phyloP scores from a whole-genome alignment of 2,797 vertebrate genomes.

The Decapterus maruadsi region DNA sequence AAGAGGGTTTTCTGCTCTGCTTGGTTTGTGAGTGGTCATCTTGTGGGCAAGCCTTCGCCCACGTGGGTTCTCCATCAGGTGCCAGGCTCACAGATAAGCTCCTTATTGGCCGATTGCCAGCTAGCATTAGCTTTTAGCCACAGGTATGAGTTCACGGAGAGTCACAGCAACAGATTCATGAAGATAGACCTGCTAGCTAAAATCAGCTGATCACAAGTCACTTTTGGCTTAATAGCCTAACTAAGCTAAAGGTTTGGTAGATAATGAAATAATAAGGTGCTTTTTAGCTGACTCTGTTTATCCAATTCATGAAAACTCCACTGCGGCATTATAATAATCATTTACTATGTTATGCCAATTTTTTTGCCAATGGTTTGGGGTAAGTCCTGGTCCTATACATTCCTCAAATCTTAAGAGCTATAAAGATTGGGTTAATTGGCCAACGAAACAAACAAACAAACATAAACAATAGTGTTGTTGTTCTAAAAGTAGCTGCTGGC shows the following conservation, averaged over 20 bases:
- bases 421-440: background rate
- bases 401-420: background rate
- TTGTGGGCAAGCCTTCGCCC: background rate
- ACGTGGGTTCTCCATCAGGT: conserved; percentile 23
- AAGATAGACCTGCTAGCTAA: background rate
- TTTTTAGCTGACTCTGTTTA: background rate
- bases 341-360: background rate
- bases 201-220: background rate
- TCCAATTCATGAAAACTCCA: too few relatives aligned
- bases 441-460: background rate
- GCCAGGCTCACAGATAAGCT: conserved; percentile 34
- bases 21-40: background rate
- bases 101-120: conserved; percentile 31
- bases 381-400: too few relatives aligned
- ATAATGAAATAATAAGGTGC: too few relatives aligned
- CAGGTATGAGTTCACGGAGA: background rate
- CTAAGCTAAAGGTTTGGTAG: too few relatives aligned
- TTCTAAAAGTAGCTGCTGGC: background rate
- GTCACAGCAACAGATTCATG: background rate
- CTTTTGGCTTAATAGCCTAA: background rate
- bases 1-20: too few relatives aligned
- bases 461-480: background rate
- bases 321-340: background rate
- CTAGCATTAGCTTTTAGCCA: conserved; percentile 19
- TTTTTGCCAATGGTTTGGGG: background rate